A percentile compares a stretch with the other conserved stretches of the same genome.
Evolutionary conservation across 2,888 invertebrate genomes (phyloP).

Genomic region (Hymenopus coronatus): DNA sequence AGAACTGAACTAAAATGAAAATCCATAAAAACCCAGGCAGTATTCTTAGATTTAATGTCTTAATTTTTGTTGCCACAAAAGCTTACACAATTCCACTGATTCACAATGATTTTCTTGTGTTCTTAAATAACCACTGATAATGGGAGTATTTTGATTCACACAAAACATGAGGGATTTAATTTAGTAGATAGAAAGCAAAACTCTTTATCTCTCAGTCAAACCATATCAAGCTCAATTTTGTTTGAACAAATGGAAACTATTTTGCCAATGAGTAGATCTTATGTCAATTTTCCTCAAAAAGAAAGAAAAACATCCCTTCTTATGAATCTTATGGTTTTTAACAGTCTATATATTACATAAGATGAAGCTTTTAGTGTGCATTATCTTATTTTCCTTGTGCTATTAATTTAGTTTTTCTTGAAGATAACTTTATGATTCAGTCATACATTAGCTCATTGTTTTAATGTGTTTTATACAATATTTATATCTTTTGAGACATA

Average conservation of each 20-base stretch:
- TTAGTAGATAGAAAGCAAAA: neutral
- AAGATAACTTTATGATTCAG: neutral
- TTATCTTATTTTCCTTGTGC: constrained; percentile 4
- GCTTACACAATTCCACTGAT: constrained; percentile 13
- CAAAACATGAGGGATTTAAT: neutral
- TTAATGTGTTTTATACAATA: neutral
- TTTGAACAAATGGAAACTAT: neutral
- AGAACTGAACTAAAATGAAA: neutral
- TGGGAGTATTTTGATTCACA: neutral
- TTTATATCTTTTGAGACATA: neutral
- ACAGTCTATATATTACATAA: neutral
- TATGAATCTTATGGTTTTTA: neutral
- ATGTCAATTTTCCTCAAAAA: neutral
- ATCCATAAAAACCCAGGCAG: neutral
- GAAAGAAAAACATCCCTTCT: too few species aligned
- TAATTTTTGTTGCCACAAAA: constrained; percentile 13
- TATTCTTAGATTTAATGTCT: constrained; percentile 9
- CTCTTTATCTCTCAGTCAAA: neutral
- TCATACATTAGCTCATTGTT: neutral
- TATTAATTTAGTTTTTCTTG: constrained; percentile 8
- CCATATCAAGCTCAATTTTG: neutral
- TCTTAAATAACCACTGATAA: neutral
- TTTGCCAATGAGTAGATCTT: neutral
- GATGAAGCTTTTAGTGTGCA: neutral
- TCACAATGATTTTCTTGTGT: constrained; percentile 8